phyloP scores from a whole-genome alignment of 2,113 vertebrate species.

The Daphoenositta chrysoptera region DNA sequence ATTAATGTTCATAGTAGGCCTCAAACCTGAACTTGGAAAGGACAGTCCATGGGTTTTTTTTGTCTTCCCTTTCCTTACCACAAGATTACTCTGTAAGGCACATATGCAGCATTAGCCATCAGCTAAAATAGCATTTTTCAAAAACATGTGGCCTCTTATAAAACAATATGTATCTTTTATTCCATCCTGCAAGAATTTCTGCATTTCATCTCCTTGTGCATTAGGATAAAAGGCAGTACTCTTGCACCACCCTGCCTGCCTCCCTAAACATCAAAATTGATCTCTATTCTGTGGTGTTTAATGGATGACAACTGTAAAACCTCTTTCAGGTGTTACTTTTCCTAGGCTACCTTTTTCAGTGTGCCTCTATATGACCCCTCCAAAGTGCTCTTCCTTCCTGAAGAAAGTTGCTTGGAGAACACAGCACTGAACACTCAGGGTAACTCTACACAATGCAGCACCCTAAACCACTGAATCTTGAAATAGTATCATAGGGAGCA shows the following conservation, averaged over 20 bases:
- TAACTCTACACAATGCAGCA: neutral
- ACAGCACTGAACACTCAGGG: neutral
- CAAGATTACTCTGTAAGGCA: neutral
- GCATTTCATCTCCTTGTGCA: neutral
- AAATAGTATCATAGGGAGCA: neutral
- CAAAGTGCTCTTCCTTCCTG: neutral
- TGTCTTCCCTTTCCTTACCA: neutral
- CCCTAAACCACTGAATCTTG: neutral
- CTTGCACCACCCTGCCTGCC: accelerated
- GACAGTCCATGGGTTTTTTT: neutral
- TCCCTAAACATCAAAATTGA: neutral
- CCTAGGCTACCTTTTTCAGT: neutral
- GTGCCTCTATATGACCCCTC: neutral
- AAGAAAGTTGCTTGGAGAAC: neutral
- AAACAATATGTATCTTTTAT: neutral
- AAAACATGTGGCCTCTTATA: neutral
- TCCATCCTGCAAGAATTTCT: neutral
- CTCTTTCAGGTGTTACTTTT: neutral
- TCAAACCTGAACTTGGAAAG: neutral
- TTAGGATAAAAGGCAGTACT: neutral
- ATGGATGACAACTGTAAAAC: neutral
- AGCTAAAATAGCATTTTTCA: neutral
- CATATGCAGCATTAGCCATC: neutral
- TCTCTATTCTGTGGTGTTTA: neutral
- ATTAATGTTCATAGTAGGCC: neutral